These are phyloP conservation scores for Neomicropteryx cornuta DNA, from an alignment of 1,140 invertebrate genomes.

Conservation along the genomic window DNA sequence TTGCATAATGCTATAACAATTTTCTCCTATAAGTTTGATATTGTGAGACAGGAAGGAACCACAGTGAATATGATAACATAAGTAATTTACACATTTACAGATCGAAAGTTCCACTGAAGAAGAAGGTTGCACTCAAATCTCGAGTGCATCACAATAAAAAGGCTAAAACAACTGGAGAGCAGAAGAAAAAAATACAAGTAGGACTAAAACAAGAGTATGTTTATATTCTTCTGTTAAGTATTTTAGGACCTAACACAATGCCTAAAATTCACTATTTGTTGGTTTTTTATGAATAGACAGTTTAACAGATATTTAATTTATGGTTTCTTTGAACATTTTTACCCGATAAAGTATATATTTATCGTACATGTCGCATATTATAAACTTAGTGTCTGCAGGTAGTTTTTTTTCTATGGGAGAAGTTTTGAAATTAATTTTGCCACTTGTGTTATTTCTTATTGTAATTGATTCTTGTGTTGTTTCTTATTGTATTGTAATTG, in stretches of 20 bases:
- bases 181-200: constrained; percentile 28
- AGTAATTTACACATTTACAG: constrained; percentile 23
- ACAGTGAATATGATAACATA: constrained; percentile 3
- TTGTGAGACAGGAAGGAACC: neutral
- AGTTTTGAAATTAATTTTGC: no score
- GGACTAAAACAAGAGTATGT: constrained; percentile 37
- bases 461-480: no score
- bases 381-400: no score
- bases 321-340: no score
- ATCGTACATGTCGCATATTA: no score
- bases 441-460: no score
- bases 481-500: no score
- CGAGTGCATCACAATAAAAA: constrained; percentile 46
- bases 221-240: neutral
- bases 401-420: no score
- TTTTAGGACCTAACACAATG: neutral
- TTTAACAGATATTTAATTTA: constrained; percentile 11
- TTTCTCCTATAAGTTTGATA: neutral
- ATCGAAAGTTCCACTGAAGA: constrained; percentile 63
- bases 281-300: constrained; percentile 26
- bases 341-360: no score
- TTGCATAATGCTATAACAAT: neutral
- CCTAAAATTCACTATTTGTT: constrained; percentile 1
- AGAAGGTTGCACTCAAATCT: constrained; percentile 47
- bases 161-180: constrained; percentile 32